Base-by-base conservation (phyloP, 2,888 invertebrate genomes). In the Yponomeuta sedellus region DNA sequence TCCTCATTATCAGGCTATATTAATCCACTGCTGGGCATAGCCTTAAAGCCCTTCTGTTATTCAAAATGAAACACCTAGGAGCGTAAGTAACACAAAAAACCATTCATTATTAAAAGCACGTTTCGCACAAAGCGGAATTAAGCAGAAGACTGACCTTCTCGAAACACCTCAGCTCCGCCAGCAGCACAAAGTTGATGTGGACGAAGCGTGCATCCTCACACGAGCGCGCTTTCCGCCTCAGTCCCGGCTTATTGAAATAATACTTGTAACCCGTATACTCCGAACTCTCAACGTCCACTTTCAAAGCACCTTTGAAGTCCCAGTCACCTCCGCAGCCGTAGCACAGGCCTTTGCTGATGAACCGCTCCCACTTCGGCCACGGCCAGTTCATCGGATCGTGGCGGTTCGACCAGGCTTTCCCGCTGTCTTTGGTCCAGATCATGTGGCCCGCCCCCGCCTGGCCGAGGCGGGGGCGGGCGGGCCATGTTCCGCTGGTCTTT, bases 141-240 rank as follows among this genome's bases (percentile, higher is more conserved):
- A 40, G 28, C 1, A 28, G 59, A 64, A 67, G 56, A 80, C 88
- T 89, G 83, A 95, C 95, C 94, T 93, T 91, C 82, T 95, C 94
- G 78, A 95, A 94, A 77, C 91, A 88, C 68, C 82, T 86, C 70
- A 94, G 91, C 74, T 94, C 92, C 11, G 92, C 92, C 74, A 94
- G 85, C 71, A 95, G 88, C 69, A 92, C 83, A 78, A 90, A 93
- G 79, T 93, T 94, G 75, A 95, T 89, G 77, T 93, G 93, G 73
- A 95, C 89, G 79, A 93, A 94, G 71, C 94, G 86, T 11, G 94
- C 93, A 75, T 94, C 94, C 72, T 94, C 93, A 72, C 91, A 86
- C 68, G 89, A 92, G 66, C 89, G 82, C 57, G 89, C 78, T 68
- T 80, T 85, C 66, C 84, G 75, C 70, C 90, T 78, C 59, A 79